A percentile compares a stretch with the other conserved stretches of the same genome.
Evolutionary conservation across 2,113 vertebrate genomes (phyloP).

Genomic region (Cinclus mexicanus): DNA sequence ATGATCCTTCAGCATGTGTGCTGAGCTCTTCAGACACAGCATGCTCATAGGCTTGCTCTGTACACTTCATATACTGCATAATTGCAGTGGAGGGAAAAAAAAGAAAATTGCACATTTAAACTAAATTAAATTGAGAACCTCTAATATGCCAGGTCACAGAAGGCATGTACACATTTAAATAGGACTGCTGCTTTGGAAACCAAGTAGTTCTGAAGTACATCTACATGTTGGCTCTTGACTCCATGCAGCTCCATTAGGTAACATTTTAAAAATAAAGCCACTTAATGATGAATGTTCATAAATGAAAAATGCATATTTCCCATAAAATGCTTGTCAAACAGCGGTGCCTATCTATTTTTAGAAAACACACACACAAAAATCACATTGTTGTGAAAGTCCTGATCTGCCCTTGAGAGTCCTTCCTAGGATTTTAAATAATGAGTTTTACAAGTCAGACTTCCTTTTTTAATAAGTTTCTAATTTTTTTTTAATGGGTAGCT

Average conservation of each 20-base stretch:
- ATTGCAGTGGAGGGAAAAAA: background rate
- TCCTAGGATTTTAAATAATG: conserved; percentile 2
- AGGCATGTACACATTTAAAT: conserved; percentile 39
- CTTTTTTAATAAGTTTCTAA: background rate
- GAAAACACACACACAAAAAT: background rate
- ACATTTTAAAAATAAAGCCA: conserved; percentile 63
- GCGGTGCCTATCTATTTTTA: conserved; percentile 27
- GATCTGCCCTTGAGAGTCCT: conserved; percentile 42
- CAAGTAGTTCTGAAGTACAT: conserved; percentile 13
- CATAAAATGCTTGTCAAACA: conserved; percentile 44
- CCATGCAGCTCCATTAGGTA: conserved; percentile 48
- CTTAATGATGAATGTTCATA: conserved; percentile 60
- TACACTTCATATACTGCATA: background rate
- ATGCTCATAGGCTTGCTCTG: background rate
- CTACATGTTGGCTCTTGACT: background rate
- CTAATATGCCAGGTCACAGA: conserved; percentile 35
- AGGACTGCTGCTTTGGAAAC: conserved; percentile 36
- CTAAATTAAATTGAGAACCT: conserved; percentile 41
- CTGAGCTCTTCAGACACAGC: background rate
- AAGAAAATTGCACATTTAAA: conserved; percentile 9
- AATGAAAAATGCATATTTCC: conserved; percentile 55
- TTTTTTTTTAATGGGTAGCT: background rate
- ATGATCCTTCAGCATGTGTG: background rate
- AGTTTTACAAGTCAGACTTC: background rate
- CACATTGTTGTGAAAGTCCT: conserved; percentile 21